Evolutionary conservation across 2,113 vertebrate species (phyloP).

Genomic region (Petrocephalus microphthalmus): DNA sequence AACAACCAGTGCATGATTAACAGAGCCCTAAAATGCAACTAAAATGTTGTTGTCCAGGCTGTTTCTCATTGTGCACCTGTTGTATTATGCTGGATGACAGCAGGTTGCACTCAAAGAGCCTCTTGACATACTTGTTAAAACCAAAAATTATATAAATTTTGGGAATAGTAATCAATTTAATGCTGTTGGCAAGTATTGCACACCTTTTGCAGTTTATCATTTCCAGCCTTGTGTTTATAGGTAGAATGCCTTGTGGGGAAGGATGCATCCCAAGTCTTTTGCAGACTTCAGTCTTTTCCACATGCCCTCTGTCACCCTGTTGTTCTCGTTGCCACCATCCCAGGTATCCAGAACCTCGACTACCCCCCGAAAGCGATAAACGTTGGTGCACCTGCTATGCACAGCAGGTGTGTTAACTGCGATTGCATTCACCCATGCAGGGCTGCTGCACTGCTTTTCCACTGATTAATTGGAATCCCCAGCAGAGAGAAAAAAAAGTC

Average conservation of each 20-base stretch:
- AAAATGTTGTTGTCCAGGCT: not conserved
- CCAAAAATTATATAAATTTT: not conserved
- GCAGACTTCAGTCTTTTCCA: not conserved
- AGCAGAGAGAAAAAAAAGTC: not conserved
- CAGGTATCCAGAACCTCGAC: not conserved
- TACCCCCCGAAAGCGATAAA: not conserved
- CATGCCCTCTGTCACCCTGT: not conserved
- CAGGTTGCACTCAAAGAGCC: not conserved
- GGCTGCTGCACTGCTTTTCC: not conserved
- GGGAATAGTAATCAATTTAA: not conserved
- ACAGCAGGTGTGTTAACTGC: not conserved
- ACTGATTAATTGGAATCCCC: not conserved
- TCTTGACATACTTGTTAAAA: not conserved
- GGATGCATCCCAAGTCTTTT: not conserved
- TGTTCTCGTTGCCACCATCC: not conserved
- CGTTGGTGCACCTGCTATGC: not conserved
- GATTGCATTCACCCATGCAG: not conserved
- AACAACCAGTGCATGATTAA: not conserved
- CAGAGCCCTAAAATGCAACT: not conserved
- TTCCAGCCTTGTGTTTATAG: not conserved
- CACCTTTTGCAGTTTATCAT: not conserved
- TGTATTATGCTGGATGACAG: not conserved
- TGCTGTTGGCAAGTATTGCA: not conserved
- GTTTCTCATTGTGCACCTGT: not conserved
- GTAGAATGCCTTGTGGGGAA: not conserved